These are phyloP conservation scores for Porites divaricata DNA, from an alignment of 92 coral and sea anemone genomes.

Conservation along the genomic window DNA sequence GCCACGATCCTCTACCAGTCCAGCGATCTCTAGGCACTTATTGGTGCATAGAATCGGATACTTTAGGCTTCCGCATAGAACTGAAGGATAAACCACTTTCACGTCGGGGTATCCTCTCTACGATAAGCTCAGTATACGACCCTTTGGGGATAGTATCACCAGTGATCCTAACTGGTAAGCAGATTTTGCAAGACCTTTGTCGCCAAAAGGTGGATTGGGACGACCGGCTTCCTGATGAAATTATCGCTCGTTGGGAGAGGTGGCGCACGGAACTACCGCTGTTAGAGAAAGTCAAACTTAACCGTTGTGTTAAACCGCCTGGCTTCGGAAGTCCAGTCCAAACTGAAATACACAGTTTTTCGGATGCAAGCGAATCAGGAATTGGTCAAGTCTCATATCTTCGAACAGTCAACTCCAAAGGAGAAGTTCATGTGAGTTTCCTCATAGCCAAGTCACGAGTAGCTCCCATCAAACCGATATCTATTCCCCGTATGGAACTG, in stretches of 20 bases:
- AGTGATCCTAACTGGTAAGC: too few relatives aligned
- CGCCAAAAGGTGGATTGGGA: slow-evolving; percentile 46
- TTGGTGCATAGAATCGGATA: slow-evolving; percentile 46
- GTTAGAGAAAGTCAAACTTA: slow-evolving; percentile 20
- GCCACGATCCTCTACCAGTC: slow-evolving; percentile 43
- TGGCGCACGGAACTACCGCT: slow-evolving; percentile 37
- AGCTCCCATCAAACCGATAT: slow-evolving; percentile 32
- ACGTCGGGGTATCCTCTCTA: slow-evolving; percentile 45
- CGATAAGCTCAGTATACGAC: slow-evolving; percentile 47
- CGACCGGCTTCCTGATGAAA: slow-evolving; percentile 41
- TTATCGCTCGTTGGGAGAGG: too few relatives aligned
- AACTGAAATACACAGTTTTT: slow-evolving; percentile 18
- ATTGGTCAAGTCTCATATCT: slow-evolving; percentile 43
- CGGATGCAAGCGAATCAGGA: slow-evolving; percentile 40
- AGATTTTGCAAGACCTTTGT: too few relatives aligned
- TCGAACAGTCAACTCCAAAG: slow-evolving; percentile 22
- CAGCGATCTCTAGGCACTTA: slow-evolving; percentile 50
- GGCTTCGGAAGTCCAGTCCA: background rate
- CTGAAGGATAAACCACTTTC: slow-evolving; percentile 49
- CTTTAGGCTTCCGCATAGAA: slow-evolving; percentile 42
- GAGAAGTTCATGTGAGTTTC: slow-evolving; percentile 36
- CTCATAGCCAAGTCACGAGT: slow-evolving; percentile 38
- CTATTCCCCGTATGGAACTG: slow-evolving; percentile 53
- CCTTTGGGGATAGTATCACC: too few relatives aligned
- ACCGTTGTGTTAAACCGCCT: slow-evolving; percentile 21